Evolutionary conservation across 2,888 invertebrate genomes (phyloP), one percentile per base, ranked within the genome.

Genomic region (Lycophotia porphyrea): DNA sequence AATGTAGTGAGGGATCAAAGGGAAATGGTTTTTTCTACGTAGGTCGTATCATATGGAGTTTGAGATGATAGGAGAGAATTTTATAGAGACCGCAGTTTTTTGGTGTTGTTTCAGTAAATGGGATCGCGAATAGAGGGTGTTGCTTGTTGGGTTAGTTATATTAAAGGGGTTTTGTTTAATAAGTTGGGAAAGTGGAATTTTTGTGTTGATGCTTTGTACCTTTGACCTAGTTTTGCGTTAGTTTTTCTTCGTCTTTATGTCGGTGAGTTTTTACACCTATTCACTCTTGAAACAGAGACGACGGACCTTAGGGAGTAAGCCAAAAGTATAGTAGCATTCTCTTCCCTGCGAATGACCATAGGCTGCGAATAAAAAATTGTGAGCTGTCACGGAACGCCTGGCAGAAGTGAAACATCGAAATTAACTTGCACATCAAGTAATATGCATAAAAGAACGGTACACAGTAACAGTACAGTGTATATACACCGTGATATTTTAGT

Each of bases 21-120:
- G 8, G 67, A 67, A 83, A 34, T 88, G 82, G 85, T 39, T 72
- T 74, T 76, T 68, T 24, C 44, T 44, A 61, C 27, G 67, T 49
- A 66, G 69, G 49, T 82, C 68, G 80, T 84, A 78, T 85, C 71
- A 71, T 82, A 80, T 84, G 75, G 71, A 80, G 74, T 80, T 60
- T 67, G 68, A 82, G 73, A 80, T 82, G 85, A 77, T 87, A 81
- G 55, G 76, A 36, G 61, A 71, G 79, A 75, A 76, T 88, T 89
- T 88, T 84, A 87, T 89, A 75, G 79, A 49, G 76, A 67, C 47
- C 65, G 73, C 75, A 66, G 71, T 80, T 84, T 85, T 84, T 88
- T 81, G 74, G 61, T 70, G 68, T 81, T 87, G 75, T 81, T 78
- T 39, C 42, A 36, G 80, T 73, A 81, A 86, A 87, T 84, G 68